A percentile compares a stretch with the other conserved stretches of the same genome.
These are phyloP conservation scores for Elmis aenea DNA, from an alignment of 2,888 invertebrate species.

Conservation along the genomic window DNA sequence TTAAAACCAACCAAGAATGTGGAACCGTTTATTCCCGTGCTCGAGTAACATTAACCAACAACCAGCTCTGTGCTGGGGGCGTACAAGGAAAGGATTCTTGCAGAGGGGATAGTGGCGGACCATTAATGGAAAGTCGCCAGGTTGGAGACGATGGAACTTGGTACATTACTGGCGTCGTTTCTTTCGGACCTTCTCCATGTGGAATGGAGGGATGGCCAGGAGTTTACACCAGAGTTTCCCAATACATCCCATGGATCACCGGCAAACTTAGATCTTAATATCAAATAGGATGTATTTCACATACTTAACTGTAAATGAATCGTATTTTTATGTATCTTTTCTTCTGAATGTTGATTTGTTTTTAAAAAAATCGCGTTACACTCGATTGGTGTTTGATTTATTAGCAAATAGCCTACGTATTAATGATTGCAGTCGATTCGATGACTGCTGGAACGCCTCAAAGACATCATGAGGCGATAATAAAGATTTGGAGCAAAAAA, in stretches of 20 bases:
- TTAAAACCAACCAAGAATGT: slow-evolving; percentile 50
- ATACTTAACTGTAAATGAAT: not conserved
- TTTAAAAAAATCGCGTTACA: no score
- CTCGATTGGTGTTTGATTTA: no score
- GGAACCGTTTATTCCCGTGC: slow-evolving; percentile 49
- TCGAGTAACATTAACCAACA: slow-evolving; percentile 39
- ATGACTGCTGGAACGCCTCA: no score
- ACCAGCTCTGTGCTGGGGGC: slow-evolving; percentile 55
- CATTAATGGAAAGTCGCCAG: slow-evolving; percentile 47
- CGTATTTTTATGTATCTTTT: no score
- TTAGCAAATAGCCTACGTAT: no score
- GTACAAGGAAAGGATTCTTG: slow-evolving; percentile 54
- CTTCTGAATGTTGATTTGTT: no score
- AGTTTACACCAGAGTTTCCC: slow-evolving; percentile 56
- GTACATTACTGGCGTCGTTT: slow-evolving; percentile 56
- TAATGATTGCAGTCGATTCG: no score
- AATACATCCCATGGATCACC: slow-evolving; percentile 57
- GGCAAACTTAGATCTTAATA: slow-evolving; percentile 36
- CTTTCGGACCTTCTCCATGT: slow-evolving; percentile 54
- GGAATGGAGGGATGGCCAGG: slow-evolving; percentile 54
- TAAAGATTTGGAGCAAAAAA: no score
- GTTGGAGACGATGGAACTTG: slow-evolving; percentile 41
- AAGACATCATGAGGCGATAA: no score
- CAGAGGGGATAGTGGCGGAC: slow-evolving; percentile 62
- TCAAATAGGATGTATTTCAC: not conserved